Evolutionary conservation across 2,113 vertebrate genomes (phyloP), one percentile per base, ranked within the genome.

Genomic region (Colaptes auratus): DNA sequence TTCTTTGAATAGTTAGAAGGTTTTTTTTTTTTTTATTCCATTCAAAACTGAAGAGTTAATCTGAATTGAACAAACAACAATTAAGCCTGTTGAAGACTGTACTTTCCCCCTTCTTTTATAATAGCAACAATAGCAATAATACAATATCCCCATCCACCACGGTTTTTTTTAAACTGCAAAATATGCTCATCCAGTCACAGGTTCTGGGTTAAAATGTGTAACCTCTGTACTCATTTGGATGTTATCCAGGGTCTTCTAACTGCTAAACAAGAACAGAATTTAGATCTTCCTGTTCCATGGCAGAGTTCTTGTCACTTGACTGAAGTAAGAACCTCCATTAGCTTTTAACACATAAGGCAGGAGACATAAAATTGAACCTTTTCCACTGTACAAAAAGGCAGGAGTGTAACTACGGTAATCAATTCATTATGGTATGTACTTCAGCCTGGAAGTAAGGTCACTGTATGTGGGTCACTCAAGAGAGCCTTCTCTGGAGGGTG

Each of bases 291-390:
- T 85, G 77, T 92, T 94, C 89, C 39, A 81, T 0, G 1, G 44
- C 56, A 72, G 90, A 90, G 72, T 78, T 93, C 67, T 88, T 90
- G 53, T 69, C 76, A 60, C 69, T 81, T 89, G 42, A 66, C 46
- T 52, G 23, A 86, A 91, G 63, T 75, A 93, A 91, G 79, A 92
- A 53, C 31, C 18, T 80, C 90, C 86, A 96, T 94, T 96, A 95
- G 92, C 94, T 94, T 95, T 95, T 95, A 94, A 94, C 17, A 46
- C 9, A 0, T 58, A 76, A 84, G n/a, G 77, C 60, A 93, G 73
- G 87, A 77, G 70, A 93, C 77, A 81, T 46, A 89, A 90, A 93
- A 96, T 90, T 67, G 89, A 89, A 61, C 55, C 12, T 23, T 84
- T 66, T 70, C 86, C 63, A 91, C 25, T 86, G 61, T 83, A 79